Base-by-base conservation (phyloP, 2,797 vertebrate genomes). In the Onychomys arenicola region DNA sequence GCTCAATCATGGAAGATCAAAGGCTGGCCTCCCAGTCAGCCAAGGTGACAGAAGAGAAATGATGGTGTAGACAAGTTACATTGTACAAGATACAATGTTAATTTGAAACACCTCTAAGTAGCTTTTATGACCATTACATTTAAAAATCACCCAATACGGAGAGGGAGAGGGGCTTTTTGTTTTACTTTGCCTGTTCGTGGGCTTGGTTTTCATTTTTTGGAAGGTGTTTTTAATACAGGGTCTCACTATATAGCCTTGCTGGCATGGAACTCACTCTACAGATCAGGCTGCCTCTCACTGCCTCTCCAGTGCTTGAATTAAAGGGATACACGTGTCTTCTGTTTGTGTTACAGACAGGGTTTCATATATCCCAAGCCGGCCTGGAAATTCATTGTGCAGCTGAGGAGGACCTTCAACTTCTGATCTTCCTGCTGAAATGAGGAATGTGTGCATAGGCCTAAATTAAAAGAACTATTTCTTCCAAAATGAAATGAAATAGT, bases 401-500 rank as follows among this genome's bases (percentile, higher is more conserved):
- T 61, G 57, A 83, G 57, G 25, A 27, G 5, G 37, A 61, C 37
- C 57, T 43, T 61, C 7, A 40, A 61, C 12, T 61, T 61, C 55
- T 83, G 55, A 59, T 2, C 37, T 34, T 37, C 37, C 52, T 37
- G 49, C 55, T n/a, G n/a, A 43, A 43, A 27, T 23, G 55, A 59
- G 34, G 49, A 43, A 65, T 32, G 43, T 34, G 43, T 34, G 21
- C 17, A 32, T 23, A 61, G 14, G 0, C 55, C 82, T 84, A 40
- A 84, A 21, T 65, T 84, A 77, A 94, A 83, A 69, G 13, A 89
- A 49, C 13, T 90, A 78, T 57, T 81, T 95, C 49, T 93, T 73
- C 77, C 87, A 90, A 97, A 94, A 88, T 11, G 52, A 91, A 95
- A 91, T 0, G n/a, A 46, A 94, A 93, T 73, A 90, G 67, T 93